Conservation (phyloP, 2,797 vertebrate genomes). For the Myotis planiceps region DNA sequence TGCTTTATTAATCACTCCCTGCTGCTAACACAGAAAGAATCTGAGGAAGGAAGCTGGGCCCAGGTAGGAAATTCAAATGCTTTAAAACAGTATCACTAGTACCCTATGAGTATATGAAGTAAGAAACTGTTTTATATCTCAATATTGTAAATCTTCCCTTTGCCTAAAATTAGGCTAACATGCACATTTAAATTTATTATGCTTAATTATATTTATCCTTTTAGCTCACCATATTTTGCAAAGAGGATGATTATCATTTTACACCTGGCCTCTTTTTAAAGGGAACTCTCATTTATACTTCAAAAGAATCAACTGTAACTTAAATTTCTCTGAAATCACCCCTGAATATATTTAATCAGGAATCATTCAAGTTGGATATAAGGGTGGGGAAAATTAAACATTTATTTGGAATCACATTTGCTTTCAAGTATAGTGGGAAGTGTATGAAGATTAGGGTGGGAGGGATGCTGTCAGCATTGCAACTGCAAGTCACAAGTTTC, state of each 20-base stretch:
- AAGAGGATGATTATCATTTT: slow-evolving; percentile 13
- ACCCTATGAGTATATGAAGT: neutral
- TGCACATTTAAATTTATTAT: neutral
- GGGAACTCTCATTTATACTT: neutral
- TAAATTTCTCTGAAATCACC: slow-evolving; percentile 10
- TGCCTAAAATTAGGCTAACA: neutral
- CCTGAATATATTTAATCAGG: neutral
- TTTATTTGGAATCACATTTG: neutral
- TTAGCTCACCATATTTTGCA: neutral
- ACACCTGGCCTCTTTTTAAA: neutral
- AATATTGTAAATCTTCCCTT: slow-evolving; percentile 12
- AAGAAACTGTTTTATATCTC: neutral
- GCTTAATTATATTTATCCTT: neutral
- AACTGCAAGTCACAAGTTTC: neutral
- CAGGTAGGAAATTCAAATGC: slow-evolving; percentile 90
- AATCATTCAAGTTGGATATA: neutral
- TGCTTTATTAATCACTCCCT: slow-evolving; percentile 80
- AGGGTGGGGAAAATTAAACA: neutral
- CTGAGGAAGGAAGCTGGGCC: slow-evolving; percentile 99
- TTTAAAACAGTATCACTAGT: neutral
- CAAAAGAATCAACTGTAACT: neutral
- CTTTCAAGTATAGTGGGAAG: neutral
- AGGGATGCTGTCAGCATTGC: neutral
- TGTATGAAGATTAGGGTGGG: neutral
- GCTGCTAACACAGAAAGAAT: slow-evolving; percentile 91